phyloP scores from a whole-genome alignment of 2,113 vertebrate genomes.

The Etheostoma cragini region DNA sequence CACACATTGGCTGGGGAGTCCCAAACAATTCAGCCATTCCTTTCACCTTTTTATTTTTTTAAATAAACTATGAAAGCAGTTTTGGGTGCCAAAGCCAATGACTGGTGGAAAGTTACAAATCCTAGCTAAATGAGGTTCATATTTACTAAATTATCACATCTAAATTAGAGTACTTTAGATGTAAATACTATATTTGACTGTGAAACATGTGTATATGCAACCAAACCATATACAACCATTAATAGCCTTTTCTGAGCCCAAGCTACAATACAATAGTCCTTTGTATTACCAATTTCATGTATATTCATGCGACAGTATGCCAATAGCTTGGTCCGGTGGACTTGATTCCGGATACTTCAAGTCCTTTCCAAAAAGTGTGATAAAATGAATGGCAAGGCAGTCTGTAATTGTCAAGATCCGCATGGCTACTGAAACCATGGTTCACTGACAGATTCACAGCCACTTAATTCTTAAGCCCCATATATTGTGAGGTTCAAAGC shows the following conservation, averaged over 20 bases:
- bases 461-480: constrained; percentile 17
- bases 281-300: constrained; percentile 25
- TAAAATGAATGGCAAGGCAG: constrained; percentile 22
- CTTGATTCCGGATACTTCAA: neutral
- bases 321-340: constrained; percentile 26
- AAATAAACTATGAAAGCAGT: neutral
- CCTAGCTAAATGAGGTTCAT: constrained; percentile 11
- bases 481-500: constrained; percentile 17
- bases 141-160: constrained; percentile 9
- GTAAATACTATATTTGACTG: constrained; percentile 1
- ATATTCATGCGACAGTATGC: constrained; percentile 52
- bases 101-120: neutral
- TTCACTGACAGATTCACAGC: constrained; percentile 19
- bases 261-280: constrained; percentile 37
- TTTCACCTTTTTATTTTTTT: too few species aligned
- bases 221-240: constrained; percentile 34
- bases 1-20: neutral
- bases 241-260: constrained; percentile 17
- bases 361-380: constrained; percentile 9
- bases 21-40: constrained; percentile 8
- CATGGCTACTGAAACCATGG: constrained; percentile 2
- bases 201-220: constrained; percentile 18
- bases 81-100: neutral
- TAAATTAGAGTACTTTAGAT: constrained; percentile 26
- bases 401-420: constrained; percentile 2